phyloP scores from a whole-genome alignment of 2,797 vertebrate genomes.

The Apogon hyalosoma region DNA sequence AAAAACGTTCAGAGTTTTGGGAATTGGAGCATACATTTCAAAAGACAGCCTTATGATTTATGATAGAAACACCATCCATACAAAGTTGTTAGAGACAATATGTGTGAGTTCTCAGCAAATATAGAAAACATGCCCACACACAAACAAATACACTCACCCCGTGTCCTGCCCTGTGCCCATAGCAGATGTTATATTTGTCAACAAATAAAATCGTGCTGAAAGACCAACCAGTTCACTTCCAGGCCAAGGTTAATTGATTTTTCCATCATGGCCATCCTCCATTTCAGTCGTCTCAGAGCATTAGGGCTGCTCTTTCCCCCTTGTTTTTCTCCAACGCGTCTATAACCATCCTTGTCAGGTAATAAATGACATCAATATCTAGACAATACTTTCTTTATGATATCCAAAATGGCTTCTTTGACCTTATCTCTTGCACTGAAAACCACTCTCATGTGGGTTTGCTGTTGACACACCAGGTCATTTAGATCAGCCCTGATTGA shows the following conservation, averaged over 20 bases:
- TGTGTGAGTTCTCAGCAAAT: too few relatives aligned
- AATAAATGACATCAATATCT: conserved; percentile 80
- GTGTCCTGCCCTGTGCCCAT: conserved; percentile 30
- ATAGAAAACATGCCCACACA: not conserved
- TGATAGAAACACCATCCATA: too few relatives aligned
- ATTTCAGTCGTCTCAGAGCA: conserved; percentile 65
- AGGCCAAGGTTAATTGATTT: conserved; percentile 81
- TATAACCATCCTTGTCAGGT: conserved; percentile 62
- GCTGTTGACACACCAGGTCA: conserved; percentile 72
- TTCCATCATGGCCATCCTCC: conserved; percentile 69
- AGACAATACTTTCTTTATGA: conserved; percentile 73
- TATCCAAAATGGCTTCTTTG: conserved; percentile 76
- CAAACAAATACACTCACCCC: conserved; percentile 34
- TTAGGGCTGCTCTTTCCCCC: conserved; percentile 48
- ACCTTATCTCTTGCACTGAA: conserved; percentile 73
- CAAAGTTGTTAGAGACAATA: too few relatives aligned
- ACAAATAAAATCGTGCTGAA: conserved; percentile 78
- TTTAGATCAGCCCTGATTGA: conserved; percentile 79
- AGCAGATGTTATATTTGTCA: conserved; percentile 74
- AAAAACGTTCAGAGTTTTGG: too few relatives aligned
- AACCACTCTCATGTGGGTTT: conserved; percentile 66
- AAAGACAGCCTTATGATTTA: too few relatives aligned
- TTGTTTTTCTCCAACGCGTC: conserved; percentile 38
- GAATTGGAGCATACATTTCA: too few relatives aligned
- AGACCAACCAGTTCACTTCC: conserved; percentile 76